Evolutionary conservation across 2,113 vertebrate species (phyloP), one percentile per base, ranked within the genome.

Genomic region (Sprattus sprattus): DNA sequence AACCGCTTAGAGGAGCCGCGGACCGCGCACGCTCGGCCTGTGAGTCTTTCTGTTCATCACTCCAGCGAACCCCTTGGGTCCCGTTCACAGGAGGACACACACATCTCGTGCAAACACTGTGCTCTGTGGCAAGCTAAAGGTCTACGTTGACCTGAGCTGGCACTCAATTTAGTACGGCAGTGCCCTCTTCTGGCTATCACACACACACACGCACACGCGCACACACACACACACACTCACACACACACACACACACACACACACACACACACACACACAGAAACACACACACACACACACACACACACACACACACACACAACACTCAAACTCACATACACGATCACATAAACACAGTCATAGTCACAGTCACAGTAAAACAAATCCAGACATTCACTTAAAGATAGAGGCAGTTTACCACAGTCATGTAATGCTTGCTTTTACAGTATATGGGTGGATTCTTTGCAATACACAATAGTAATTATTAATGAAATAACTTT

Each of bases 141-240:
- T 87, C 86, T 88, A 57, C 83, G 71, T 81, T 83, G 83, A 87
- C 47, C 54, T 83, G 84, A 50, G 60, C 82, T 83, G 85, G 52
- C 50, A 52, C 25, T 60, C 85, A 88, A 84, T 85, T 85, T 89
- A 88, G 87, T 91, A 90, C 88, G 86, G 90, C 89, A 89, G 92
- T 92, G 92, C 93, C 93, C 92, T 92, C 94, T 92, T 89, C 92
- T 94, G 93, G 93, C 85, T 88, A 83, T 86, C 85, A 28, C 64
- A 47, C 16, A 86, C 32, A 32, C 78, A 54, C 22, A 83, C 45
- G 52, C 39, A 84, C 86, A 67, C 81, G 83, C 52, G 64, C 6
- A 60, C 84, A 32, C 28, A 85, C 85, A 81, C 45, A 83, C 82
- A 84, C 47, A 84, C 87, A 88, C 32, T 75, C 54, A 87, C 6